Base-by-base conservation (phyloP, 2,888 invertebrate genomes). In the Pyralis farinalis region DNA sequence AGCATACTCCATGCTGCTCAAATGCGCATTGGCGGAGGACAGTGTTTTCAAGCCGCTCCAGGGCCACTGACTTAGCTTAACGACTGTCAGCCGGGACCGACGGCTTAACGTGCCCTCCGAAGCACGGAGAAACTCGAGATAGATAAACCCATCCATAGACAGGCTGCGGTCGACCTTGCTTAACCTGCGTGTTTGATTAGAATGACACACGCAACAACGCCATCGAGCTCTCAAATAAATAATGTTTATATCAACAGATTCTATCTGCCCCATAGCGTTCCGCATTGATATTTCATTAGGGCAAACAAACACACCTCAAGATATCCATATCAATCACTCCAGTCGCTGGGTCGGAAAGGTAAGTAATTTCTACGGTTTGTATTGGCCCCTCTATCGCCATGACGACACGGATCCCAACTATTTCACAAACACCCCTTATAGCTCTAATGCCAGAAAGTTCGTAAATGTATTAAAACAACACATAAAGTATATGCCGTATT, bases 371-470 rank as follows among this genome's bases (percentile, higher is more conserved):
- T 46, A 34, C 40, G 43, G 51, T 68, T 66, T 71, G 71, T 72
- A 38, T 46, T 42, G 66, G 56, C 45, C 49, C 11, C 37, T 12
- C 25, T 38, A 55, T 75, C 45, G 45, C 55, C 67, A 74, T 74
- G 67, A 45, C 63, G 51, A 77, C 67, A 64, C 63, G 4, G 59
- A 65, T 51, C 43, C 49, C 40, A 39, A 37, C 42, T 51, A 44
- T 42, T 72, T 71, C 70, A 72, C 58, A 58, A 57, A 53, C 58
- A 47, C 39, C 44, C 46, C 64, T 55, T 59, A 63, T 59, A 54
- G 58, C 63, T 42, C 39, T 58, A 54, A 61, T 69, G 68, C 65
- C 64, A 66, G 56, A 64, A 62, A 43, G 53, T 44, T 52, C 47
- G 55, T 63, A 60, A 58, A 58, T 31, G 34, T 46, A 42, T 37